Evolutionary conservation across 2,888 invertebrate species (phyloP), one percentile per base, ranked within the genome.

Genomic region (Eupithecia subumbrata): DNA sequence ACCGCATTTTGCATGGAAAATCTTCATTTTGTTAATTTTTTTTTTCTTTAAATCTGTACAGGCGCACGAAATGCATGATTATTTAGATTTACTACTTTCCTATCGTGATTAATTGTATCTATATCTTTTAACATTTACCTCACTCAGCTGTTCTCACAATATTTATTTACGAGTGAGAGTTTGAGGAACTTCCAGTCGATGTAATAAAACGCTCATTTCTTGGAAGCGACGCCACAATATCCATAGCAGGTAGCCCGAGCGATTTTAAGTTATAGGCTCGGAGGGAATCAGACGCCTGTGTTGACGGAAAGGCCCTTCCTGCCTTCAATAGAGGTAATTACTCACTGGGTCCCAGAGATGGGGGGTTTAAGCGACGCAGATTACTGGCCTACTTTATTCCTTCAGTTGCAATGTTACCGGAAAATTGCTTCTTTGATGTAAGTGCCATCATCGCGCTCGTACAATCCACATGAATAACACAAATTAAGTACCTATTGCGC

Each of bases 401-500:
- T 30, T 16, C 22, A 4, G 40, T 5, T 25, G 22, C n/a, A 66
- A 18, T 11, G 37, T 66, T 67, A 14, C 18, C 14, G 22, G 67
- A 22, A 43, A 66, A 40, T 34, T n/a, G 40, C 43, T 67, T 67
- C 67, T 67, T 66, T 72, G 64, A 66, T 16, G 14, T 34, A 37
- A 48, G 52, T 43, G 56, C 22, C 40, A 25, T 70, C 66, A 43
- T 40, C 22, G 12, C 45, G 43, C 25, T 43, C 48, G 34, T 40
- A 68, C 43, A 43, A 56, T 25, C 64, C 63, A 71, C 68, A 77
- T 76, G 60, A 77, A 72, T 75, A 69, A 73, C 52, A 22, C 48
- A 71, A 45, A 77, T 77, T 79, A 75, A 45, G 74, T 76, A 79
- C 66, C 18, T 37, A 64, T 66, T 76, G 75, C 71, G 71, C 73